Evolutionary conservation across 2,797 vertebrate genomes (phyloP).

Genomic region (Hippocampus kuda): DNA sequence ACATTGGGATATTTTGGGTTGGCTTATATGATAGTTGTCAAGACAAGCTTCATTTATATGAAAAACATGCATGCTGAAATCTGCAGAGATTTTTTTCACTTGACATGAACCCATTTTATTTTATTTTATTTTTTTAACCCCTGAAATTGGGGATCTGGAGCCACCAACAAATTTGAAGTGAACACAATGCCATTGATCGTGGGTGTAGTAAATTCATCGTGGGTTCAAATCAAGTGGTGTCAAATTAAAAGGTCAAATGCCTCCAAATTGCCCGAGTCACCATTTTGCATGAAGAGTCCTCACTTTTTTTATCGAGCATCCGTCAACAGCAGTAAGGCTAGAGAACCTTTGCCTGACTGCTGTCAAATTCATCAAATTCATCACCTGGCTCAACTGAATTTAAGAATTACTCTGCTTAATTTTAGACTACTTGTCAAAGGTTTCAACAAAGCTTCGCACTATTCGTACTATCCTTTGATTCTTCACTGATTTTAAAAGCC

Average conservation of each 20-base stretch:
- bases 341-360: conserved; percentile 31
- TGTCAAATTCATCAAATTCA: conserved; percentile 28
- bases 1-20: conserved; percentile 58
- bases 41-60: conserved; percentile 35
- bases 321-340: conserved; percentile 27
- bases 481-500: conserved; percentile 48
- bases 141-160: background rate
- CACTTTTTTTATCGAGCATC: conserved; percentile 3
- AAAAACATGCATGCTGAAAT: conserved; percentile 65
- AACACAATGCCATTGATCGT: conserved; percentile 2
- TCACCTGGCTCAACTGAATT: conserved; percentile 22
- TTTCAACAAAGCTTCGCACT: conserved; percentile 40
- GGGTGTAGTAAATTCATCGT: conserved; percentile 16
- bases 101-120: conserved; percentile 56
- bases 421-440: conserved; percentile 19
- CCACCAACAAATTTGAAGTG: background rate
- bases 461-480: conserved; percentile 63
- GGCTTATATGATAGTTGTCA: conserved; percentile 34
- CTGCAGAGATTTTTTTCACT: conserved; percentile 54
- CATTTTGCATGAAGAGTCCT: conserved; percentile 65
- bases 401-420: conserved; percentile 13
- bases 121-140: conserved; percentile 6
- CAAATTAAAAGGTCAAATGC: conserved; percentile 17
- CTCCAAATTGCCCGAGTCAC: conserved; percentile 22
- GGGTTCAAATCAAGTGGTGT: conserved; percentile 60